Conservation (phyloP, 2,113 vertebrate genomes). For the Pomatostomus ruficeps region DNA sequence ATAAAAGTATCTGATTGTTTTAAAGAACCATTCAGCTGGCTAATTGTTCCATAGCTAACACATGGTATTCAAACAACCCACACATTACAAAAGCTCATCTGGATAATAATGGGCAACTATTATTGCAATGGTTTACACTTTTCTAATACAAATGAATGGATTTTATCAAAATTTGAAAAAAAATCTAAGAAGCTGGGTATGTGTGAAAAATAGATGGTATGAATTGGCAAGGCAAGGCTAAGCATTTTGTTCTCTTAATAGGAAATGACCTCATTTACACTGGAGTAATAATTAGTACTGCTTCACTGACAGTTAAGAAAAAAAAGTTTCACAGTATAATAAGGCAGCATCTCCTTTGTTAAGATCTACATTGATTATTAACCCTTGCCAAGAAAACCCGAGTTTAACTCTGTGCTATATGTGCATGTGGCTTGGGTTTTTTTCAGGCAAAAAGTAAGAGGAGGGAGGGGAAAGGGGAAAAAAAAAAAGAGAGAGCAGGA, state of each 20-base stretch:
- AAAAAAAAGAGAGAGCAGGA: background rate
- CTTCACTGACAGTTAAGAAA: conserved; percentile 87
- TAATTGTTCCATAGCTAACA: conserved; percentile 87
- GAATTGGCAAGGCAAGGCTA: conserved; percentile 83
- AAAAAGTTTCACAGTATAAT: conserved; percentile 90
- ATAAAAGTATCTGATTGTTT: conserved; percentile 87
- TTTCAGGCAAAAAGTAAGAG: background rate
- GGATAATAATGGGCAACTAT: conserved; percentile 84
- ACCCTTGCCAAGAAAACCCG: conserved; percentile 71
- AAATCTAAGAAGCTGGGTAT: conserved; percentile 81
- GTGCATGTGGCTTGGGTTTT: background rate
- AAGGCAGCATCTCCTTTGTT: conserved; percentile 85
- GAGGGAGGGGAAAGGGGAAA: background rate
- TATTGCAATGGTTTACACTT: conserved; percentile 84
- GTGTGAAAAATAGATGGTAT: conserved; percentile 86
- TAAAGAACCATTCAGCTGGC: conserved; percentile 88
- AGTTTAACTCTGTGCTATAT: conserved; percentile 20
- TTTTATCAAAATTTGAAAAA: conserved; percentile 82
- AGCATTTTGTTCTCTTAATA: conserved; percentile 88
- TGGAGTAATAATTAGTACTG: conserved; percentile 89
- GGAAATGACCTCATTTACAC: conserved; percentile 88
- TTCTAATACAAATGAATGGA: conserved; percentile 88
- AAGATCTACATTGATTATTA: conserved; percentile 80
- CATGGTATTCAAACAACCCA: conserved; percentile 85
- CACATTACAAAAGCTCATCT: conserved; percentile 87